phyloP scores from a whole-genome alignment of 2,113 vertebrate genomes.

The Pseudonaja textilis region DNA sequence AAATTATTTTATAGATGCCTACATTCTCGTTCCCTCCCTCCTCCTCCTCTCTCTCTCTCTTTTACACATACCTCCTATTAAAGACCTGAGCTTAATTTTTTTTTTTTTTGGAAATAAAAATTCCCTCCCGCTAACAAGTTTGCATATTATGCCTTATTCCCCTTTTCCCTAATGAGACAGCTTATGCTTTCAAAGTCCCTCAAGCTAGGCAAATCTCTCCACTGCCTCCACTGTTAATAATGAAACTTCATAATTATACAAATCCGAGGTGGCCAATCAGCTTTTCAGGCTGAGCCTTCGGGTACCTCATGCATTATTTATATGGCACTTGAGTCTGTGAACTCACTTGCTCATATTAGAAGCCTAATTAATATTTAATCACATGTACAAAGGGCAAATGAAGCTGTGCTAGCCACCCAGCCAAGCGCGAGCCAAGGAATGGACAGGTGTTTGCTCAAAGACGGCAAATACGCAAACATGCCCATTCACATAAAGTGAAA shows the following conservation, averaged over 20 bases:
- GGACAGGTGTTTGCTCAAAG: conserved; percentile 34
- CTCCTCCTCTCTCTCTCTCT: conserved; percentile 11
- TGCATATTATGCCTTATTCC: conserved; percentile 80
- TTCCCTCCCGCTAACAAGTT: conserved; percentile 71
- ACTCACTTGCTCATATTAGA: conserved; percentile 81
- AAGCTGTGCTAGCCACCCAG: conserved; percentile 58
- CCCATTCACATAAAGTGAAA: background rate
- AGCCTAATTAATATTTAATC: conserved; percentile 87
- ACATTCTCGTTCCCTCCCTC: background rate
- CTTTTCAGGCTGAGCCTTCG: conserved; percentile 76
- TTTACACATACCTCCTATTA: conserved; percentile 35
- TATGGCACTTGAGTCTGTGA: conserved; percentile 73
- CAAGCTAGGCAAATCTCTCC: conserved; percentile 81
- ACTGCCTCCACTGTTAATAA: conserved; percentile 82
- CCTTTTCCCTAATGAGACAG: conserved; percentile 81
- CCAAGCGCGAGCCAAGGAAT: conserved; percentile 58
- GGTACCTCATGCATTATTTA: conserved; percentile 82
- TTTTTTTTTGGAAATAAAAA: conserved; percentile 16
- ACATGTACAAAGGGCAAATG: conserved; percentile 70
- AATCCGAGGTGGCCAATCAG: conserved; percentile 85
- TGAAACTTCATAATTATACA: conserved; percentile 86
- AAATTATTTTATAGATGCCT: conserved; percentile 43
- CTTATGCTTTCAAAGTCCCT: conserved; percentile 84
- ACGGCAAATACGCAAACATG: background rate
- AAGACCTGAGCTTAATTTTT: conserved; percentile 66